Evolutionary conservation across 2,113 vertebrate genomes (phyloP).

Genomic region (Ophthalmotilapia sp.): DNA sequence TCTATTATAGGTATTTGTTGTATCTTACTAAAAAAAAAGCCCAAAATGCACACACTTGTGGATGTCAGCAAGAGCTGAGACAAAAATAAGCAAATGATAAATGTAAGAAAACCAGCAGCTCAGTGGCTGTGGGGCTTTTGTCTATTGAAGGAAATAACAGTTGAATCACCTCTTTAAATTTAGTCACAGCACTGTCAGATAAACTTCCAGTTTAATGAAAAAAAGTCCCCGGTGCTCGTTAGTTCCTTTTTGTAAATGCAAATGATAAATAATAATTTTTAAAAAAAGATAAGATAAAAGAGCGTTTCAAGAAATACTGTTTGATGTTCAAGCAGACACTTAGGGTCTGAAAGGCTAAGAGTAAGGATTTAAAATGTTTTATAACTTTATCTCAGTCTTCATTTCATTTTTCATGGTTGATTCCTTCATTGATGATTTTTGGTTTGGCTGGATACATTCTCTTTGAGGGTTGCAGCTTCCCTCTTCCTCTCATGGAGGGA

Average conservation of each 20-base stretch:
- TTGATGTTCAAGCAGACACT: not conserved
- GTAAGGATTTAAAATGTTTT: accelerated
- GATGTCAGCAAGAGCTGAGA: not conserved
- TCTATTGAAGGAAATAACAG: not conserved
- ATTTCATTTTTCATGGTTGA: not conserved
- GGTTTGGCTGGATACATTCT: not conserved
- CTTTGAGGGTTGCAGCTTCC: not conserved
- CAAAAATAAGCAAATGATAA: not conserved
- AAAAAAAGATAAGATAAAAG: not conserved
- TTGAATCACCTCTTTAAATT: not conserved
- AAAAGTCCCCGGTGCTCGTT: not conserved
- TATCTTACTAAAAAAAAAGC: not conserved
- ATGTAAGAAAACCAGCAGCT: not conserved
- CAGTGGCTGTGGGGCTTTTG: not conserved
- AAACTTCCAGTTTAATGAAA: not conserved
- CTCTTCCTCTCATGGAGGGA: not conserved
- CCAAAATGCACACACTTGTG: accelerated
- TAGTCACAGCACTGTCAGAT: not conserved
- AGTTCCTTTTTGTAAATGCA: not conserved
- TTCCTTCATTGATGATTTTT: not conserved
- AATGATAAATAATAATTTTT: accelerated
- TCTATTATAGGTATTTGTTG: not conserved
- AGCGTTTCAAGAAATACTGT: accelerated
- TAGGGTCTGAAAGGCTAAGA: not conserved
- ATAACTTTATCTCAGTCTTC: not conserved